Evolutionary conservation across 64 coral and sea anemone genomes (phyloP), one percentile per base, ranked within the genome.

Genomic region (Orbicella faveolata): DNA sequence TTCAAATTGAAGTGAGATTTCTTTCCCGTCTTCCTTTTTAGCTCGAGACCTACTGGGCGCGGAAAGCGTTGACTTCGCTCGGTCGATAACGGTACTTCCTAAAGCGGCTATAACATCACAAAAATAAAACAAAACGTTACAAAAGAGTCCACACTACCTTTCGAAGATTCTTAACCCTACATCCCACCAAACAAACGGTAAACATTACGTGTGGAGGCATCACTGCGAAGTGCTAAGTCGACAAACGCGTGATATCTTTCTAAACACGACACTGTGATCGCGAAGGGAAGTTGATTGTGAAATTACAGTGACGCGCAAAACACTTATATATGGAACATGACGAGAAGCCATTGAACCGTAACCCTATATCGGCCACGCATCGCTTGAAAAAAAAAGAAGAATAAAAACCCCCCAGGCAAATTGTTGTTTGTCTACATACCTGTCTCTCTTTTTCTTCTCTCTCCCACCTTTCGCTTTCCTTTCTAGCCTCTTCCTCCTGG

Each of bases 401-500:
- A 39, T 39, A 39, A 39, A 39, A 69, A 2, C 2, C 8, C 66
- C 66, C 19, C 18, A 21, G 20, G n/a, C 20, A 69, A 69, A 69
- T 69, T n/a, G 4, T 69, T 23, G 66, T n/a, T 20, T 19, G 33
- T 36, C 1, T 36, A 13, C 20, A 72, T 61, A 87, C 90, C 75
- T 92, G 84, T 86, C 90, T 80, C 37, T 92, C 90, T 7, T 44
- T 67, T 33, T 92, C 90, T 39, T 92, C 90, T 34, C 77, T 44
- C 53, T 87, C 90, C 53, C 84, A 92, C 78, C 78, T 39, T 48
- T 92, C 90, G 19, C 83, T 77, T 63, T 92, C 90, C 36, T 87
- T 92, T 25, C 83, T 86, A 34, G 90, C 69, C 68, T 92, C 90
- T 62, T 92, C 90, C 34, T 92, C 90, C 90, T 92, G 23, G 1